Evolutionary conservation across 2,888 invertebrate species (phyloP).

Genomic region (Germaria angustata): DNA sequence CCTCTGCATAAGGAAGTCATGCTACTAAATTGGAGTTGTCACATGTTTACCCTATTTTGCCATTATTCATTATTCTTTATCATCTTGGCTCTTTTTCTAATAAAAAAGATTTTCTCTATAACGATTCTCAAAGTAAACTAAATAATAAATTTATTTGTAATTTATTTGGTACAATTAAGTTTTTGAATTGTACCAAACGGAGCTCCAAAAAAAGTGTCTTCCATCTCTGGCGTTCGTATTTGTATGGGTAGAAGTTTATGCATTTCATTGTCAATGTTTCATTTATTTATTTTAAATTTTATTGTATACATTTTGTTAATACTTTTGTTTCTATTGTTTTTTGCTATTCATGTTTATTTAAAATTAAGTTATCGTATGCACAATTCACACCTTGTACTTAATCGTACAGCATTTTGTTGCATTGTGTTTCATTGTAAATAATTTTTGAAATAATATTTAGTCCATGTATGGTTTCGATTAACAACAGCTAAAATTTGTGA

Average conservation of each 20-base stretch:
- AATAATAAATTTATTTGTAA: too few relatives aligned
- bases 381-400: conserved; percentile 57
- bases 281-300: conserved; percentile 26
- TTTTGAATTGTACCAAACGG: not conserved
- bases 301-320: conserved; percentile 1
- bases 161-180: not conserved
- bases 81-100: too few relatives aligned
- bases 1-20: too few relatives aligned
- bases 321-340: conserved; percentile 3
- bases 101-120: too few relatives aligned
- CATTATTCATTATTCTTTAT: too few relatives aligned
- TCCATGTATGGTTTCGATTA: conserved; percentile 43
- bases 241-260: not conserved
- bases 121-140: too few relatives aligned
- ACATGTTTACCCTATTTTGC: too few relatives aligned
- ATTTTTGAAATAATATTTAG: conserved; percentile 25
- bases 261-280: conserved; percentile 50
- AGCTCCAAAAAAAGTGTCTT: not conserved
- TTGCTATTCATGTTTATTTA: not conserved
- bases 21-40: too few relatives aligned
- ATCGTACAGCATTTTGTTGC: conserved; percentile 2
- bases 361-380: conserved; percentile 53
- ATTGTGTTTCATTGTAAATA: conserved; percentile 1
- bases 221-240: not conserved
- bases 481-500: conserved; percentile 2